phyloP scores from a whole-genome alignment of 2,888 invertebrate species.

The Hesperia comma region DNA sequence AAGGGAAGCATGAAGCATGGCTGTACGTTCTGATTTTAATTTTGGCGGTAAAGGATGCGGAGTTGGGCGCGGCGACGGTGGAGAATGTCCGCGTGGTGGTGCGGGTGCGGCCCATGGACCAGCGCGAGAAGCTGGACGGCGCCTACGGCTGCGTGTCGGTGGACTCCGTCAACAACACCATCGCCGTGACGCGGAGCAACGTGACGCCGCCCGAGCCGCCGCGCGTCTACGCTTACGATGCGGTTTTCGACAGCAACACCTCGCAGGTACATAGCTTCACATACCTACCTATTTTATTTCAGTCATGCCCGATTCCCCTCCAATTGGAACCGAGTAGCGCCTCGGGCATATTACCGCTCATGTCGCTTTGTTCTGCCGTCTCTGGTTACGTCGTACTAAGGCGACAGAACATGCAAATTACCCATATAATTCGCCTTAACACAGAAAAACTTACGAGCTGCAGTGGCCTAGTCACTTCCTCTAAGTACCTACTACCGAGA shows the following conservation, averaged over 20 bases:
- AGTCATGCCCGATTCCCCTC: constrained; percentile 4
- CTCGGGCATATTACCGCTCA: neutral
- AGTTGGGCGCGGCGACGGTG: constrained; percentile 84
- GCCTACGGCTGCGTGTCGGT: constrained; percentile 90
- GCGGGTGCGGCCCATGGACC: constrained; percentile 95
- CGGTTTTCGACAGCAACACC: constrained; percentile 94
- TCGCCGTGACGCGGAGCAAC: constrained; percentile 90
- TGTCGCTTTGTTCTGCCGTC: neutral
- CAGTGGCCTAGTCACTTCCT: no score
- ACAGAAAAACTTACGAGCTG: no score
- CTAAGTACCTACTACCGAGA: no score
- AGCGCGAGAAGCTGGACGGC: constrained; percentile 90
- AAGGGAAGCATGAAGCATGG: constrained; percentile 1
- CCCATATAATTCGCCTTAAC: no score
- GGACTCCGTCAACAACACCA: constrained; percentile 89
- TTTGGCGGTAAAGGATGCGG: constrained; percentile 70
- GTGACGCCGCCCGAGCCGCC: constrained; percentile 89
- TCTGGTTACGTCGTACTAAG: no score
- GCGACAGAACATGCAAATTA: no score
- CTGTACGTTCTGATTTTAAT: constrained; percentile 35
- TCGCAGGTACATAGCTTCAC: constrained; percentile 85
- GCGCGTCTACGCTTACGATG: constrained; percentile 97
- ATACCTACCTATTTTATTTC: neutral
- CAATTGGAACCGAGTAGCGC: constrained; percentile 17
- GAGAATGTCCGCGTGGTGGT: constrained; percentile 99